Evolutionary conservation across 2,888 invertebrate species (phyloP).

Genomic region (Netelia melanura): DNA sequence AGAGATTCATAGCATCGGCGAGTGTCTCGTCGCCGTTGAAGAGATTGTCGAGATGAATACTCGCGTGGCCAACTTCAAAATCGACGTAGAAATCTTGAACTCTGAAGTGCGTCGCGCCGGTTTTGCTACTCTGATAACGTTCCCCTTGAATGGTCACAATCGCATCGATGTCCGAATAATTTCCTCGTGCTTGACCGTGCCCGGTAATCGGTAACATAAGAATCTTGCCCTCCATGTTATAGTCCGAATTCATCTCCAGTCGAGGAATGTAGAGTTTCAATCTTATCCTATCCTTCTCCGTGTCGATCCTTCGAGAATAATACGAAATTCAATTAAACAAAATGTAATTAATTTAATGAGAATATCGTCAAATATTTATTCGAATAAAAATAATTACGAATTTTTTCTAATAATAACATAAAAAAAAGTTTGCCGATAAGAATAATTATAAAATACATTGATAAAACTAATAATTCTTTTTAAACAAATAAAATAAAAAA

Average conservation of each 20-base stretch:
- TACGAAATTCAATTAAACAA: constrained; percentile 21
- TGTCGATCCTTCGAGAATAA: constrained; percentile 86
- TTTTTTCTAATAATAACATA: background rate
- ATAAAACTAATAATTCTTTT: background rate
- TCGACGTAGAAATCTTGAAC: constrained; percentile 89
- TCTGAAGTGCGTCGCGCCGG: constrained; percentile 85
- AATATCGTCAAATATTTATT: background rate
- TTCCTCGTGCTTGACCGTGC: constrained; percentile 88
- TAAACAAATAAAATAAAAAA: background rate
- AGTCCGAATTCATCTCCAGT: constrained; percentile 88
- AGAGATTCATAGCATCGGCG: constrained; percentile 91
- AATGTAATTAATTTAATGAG: background rate
- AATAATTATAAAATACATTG: background rate
- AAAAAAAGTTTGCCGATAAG: background rate
- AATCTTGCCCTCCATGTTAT: constrained; percentile 89
- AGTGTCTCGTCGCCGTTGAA: constrained; percentile 88
- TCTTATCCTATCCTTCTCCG: constrained; percentile 86
- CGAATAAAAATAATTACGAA: background rate
- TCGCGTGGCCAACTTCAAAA: constrained; percentile 89
- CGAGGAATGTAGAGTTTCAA: constrained; percentile 89
- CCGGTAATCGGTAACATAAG: constrained; percentile 91
- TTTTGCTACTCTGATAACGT: constrained; percentile 83
- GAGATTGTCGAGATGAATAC: constrained; percentile 89
- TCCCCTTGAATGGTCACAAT: constrained; percentile 88
- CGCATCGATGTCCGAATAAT: constrained; percentile 90